Percentiles rank a stretch among this genome's conserved stretches.
phyloP scores from a whole-genome alignment of 2,113 vertebrate genomes.

The Charina bottae region DNA sequence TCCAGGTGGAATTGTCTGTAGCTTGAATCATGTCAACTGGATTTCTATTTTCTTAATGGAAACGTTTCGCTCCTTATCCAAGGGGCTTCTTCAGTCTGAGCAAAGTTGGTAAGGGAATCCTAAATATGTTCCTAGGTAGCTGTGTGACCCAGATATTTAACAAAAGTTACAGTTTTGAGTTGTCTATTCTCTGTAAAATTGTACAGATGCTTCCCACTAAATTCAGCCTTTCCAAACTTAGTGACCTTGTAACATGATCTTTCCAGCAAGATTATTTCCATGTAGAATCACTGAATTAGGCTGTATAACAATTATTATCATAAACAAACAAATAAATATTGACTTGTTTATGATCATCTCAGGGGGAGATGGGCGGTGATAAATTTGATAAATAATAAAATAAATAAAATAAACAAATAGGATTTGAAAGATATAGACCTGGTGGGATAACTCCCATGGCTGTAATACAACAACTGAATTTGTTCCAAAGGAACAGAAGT shows the following conservation, averaged over 20 bases:
- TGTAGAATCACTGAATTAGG: neutral
- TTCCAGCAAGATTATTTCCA: neutral
- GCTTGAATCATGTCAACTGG: too few species aligned
- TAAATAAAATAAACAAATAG: too few species aligned
- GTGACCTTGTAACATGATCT: neutral
- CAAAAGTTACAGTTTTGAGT: constrained; percentile 62
- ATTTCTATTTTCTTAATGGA: too few species aligned
- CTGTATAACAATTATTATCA: neutral
- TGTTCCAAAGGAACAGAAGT: neutral
- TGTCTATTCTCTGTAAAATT: constrained; percentile 59
- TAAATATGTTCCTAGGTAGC: too few species aligned
- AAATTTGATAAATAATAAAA: too few species aligned
- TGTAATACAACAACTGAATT: neutral
- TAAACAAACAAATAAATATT: neutral
- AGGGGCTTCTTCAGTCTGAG: too few species aligned
- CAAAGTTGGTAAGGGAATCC: too few species aligned
- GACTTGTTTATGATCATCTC: too few species aligned
- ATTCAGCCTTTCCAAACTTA: neutral
- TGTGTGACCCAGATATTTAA: too few species aligned
- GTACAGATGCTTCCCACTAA: constrained; percentile 35
- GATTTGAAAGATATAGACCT: neutral
- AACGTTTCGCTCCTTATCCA: too few species aligned
- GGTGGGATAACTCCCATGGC: neutral
- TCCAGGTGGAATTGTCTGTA: too few species aligned
- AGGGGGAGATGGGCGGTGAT: too few species aligned